phyloP scores from a whole-genome alignment of 2,888 invertebrate genomes.

The Pasiphila rectangulata region DNA sequence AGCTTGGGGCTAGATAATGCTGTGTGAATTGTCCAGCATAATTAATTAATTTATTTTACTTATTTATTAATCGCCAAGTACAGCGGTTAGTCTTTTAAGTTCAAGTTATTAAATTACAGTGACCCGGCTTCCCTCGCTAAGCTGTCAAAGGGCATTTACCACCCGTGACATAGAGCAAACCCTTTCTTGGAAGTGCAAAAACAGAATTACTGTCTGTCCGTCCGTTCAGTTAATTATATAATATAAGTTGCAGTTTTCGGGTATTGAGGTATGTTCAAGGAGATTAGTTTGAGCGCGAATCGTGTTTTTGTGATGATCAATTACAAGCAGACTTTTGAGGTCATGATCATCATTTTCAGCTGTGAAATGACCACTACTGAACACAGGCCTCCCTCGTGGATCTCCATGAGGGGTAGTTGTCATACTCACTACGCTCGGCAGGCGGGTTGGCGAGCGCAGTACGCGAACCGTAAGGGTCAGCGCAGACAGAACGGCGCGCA shows the following conservation, averaged over 20 bases:
- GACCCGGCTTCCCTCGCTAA: neutral
- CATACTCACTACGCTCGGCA: too few relatives aligned
- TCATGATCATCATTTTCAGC: neutral
- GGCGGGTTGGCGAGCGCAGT: too few relatives aligned
- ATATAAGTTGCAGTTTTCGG: slow-evolving; percentile 46
- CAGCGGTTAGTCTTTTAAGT: too few relatives aligned
- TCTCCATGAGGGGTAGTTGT: too few relatives aligned
- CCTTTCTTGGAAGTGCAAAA: slow-evolving; percentile 48
- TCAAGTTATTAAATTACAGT: too few relatives aligned
- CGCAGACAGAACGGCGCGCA: too few relatives aligned
- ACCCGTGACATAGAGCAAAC: slow-evolving; percentile 41
- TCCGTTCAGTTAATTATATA: slow-evolving; percentile 49
- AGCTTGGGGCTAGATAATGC: too few relatives aligned
- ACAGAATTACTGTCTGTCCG: slow-evolving; percentile 46
- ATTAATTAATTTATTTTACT: too few relatives aligned
- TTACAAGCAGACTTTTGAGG: neutral
- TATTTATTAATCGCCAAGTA: too few relatives aligned
- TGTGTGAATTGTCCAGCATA: too few relatives aligned
- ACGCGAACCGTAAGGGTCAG: too few relatives aligned
- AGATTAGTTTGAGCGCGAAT: slow-evolving; percentile 11
- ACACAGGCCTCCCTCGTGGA: too few relatives aligned
- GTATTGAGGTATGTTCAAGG: slow-evolving; percentile 32
- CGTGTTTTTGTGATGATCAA: neutral
- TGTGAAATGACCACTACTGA: neutral
- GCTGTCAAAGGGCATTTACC: slow-evolving; percentile 22